Percentiles rank a stretch among this genome's conserved stretches.
phyloP scores from a whole-genome alignment of 1,140 invertebrate species.

The Drosophila obscura region DNA sequence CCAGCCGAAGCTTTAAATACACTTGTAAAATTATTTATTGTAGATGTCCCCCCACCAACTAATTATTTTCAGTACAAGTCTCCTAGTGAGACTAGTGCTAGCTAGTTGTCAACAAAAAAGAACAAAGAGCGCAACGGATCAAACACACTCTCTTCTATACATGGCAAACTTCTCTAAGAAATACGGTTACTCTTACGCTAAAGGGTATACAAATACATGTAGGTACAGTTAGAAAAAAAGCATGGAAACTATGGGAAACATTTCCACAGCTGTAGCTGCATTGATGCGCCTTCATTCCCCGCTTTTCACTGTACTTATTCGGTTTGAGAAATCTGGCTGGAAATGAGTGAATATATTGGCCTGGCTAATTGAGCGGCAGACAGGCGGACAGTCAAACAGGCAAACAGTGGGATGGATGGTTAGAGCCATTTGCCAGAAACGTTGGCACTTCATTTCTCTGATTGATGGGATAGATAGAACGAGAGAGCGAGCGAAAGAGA shows the following conservation, averaged over 20 bases:
- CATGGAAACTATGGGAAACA: slow-evolving; percentile 9
- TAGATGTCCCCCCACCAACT: too few relatives aligned
- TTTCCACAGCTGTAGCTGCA: background rate
- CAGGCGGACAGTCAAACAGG: background rate
- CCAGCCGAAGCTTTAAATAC: too few relatives aligned
- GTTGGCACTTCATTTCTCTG: slow-evolving; percentile 21
- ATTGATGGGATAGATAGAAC: slow-evolving; percentile 6
- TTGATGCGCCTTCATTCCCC: background rate
- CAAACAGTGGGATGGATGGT: slow-evolving; percentile 12
- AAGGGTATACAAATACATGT: slow-evolving; percentile 4
- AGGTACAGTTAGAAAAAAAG: background rate
- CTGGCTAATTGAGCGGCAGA: background rate
- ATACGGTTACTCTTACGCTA: too few relatives aligned
- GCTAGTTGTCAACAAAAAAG: too few relatives aligned
- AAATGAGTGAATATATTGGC: slow-evolving; percentile 1
- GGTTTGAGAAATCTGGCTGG: too few relatives aligned
- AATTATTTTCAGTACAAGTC: too few relatives aligned
- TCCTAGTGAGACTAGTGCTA: too few relatives aligned
- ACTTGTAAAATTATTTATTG: too few relatives aligned
- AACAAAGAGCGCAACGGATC: too few relatives aligned
- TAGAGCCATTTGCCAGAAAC: slow-evolving; percentile 18
- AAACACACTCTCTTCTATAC: too few relatives aligned
- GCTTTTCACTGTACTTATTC: too few relatives aligned
- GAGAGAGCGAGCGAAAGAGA: background rate
- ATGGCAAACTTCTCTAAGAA: too few relatives aligned